Base-by-base conservation (phyloP, 2,113 vertebrate species). In the Urocynchramus pylzowi region DNA sequence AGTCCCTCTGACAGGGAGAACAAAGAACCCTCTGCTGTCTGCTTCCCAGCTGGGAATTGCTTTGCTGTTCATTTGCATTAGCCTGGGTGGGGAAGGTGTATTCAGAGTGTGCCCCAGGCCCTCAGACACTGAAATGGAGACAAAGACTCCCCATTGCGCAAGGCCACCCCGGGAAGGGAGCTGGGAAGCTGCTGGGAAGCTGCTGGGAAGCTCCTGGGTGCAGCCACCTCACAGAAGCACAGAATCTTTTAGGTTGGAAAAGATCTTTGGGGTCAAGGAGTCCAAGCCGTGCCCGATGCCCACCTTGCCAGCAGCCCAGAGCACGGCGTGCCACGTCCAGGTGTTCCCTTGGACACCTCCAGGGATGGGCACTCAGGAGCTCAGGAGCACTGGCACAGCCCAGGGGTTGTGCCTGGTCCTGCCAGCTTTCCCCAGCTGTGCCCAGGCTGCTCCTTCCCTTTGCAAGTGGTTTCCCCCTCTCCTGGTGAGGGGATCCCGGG, bases 51-150 rank as follows among this genome's bases (percentile, higher is more conserved):
- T 80, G 95, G 93, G 92, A 88, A 35, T 27, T 52, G 79, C 73
- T 39, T 14, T 61, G 80, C 68, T 87, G 47, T 33, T 83, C 50
- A 14, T 92, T 94, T 95, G 76, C 92, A 80, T 78, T 52, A 23
- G 30, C 47, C 56, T 94, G 93, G 90, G 76, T 1, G 57, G 95
- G 79, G 93, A 95, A 75, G 79, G 76, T 90, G 64, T 57, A 15
- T 61, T n/a, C 65, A 28, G 89, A 91, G 56, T 4, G 82, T 86
- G 96, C 93, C 93, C 71, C 71, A 27, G 85, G 93, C 95, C 56
- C 64, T 75, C 45, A 70, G 83, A 89, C 92, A 27, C 27, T 45
- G 74, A 75, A 19, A n/a, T 0, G 44, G 71, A 91, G 95, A 94
- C 71, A 81, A 60, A 92, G 83, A 3, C 80, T 93, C 54, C 67